These are phyloP conservation scores for Morbakka virulenta DNA, from an alignment of 30 jellyfish, hydroid and myxozoan genomes.

Conservation along the genomic window DNA sequence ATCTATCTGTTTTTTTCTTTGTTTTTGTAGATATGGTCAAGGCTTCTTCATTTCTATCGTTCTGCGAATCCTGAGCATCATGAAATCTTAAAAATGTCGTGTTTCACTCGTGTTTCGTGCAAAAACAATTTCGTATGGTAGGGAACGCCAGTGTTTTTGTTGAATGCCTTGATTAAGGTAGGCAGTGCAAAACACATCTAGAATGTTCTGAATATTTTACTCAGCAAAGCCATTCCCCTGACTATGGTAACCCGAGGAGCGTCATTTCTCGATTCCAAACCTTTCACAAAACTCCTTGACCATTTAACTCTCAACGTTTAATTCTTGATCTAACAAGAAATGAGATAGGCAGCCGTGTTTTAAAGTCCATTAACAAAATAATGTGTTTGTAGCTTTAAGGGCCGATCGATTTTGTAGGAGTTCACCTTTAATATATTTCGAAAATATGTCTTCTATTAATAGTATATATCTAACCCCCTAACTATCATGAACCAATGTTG, in stretches of 20 bases:
- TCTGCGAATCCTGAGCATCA: neutral
- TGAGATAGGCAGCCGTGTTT: conserved; percentile 24
- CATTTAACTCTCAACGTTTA: conserved; percentile 10
- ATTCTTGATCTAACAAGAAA: conserved; percentile 12
- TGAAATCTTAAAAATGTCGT: neutral
- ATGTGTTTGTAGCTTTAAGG: neutral
- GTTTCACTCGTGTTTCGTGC: conserved; percentile 42
- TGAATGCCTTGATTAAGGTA: conserved; percentile 15
- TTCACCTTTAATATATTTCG: conserved; percentile 21
- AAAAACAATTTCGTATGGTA: conserved; percentile 3
- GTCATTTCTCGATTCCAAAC: conserved; percentile 15
- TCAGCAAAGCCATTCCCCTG: conserved; percentile 35
- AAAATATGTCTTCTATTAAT: conserved; percentile 15
- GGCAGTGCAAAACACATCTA: conserved; percentile 6
- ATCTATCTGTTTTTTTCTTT: neutral
- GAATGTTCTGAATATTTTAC: conserved; percentile 8
- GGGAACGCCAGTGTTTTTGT: conserved; percentile 24
- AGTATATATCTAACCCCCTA: neutral
- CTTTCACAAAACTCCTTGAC: neutral
- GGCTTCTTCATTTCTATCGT: neutral
- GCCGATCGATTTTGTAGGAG: conserved; percentile 25
- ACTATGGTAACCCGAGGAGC: conserved; percentile 25
- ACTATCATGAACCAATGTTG: neutral
- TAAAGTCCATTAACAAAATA: neutral
- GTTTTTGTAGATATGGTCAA: neutral